Percentiles rank a stretch among this genome's conserved stretches.
phyloP scores from a whole-genome alignment of 2,113 vertebrate genomes.

The Paracanthobrama guichenoti region DNA sequence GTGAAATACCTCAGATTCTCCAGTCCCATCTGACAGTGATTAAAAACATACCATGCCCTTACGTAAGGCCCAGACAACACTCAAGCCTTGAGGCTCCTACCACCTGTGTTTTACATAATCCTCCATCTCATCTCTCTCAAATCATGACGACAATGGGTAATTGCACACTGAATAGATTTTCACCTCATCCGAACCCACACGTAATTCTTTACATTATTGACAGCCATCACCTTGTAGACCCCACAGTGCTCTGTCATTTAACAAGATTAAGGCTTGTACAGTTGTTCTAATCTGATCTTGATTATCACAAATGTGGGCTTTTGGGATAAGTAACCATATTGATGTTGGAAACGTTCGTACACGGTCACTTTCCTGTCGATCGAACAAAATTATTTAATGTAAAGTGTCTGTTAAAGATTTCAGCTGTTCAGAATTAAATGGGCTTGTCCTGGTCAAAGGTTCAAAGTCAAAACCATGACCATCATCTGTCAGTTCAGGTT shows the following conservation, averaged over 20 bases:
- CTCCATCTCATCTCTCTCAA: not conserved
- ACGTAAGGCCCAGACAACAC: conserved; percentile 46
- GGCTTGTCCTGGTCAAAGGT: not conserved
- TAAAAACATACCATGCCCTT: conserved; percentile 51
- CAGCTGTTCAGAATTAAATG: conserved; percentile 19
- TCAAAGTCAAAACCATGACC: conserved; percentile 36
- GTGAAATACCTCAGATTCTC: conserved; percentile 50
- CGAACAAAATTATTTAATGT: conserved; percentile 28
- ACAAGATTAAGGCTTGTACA: not conserved
- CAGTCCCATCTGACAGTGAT: conserved; percentile 52
- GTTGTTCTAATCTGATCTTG: conserved; percentile 48
- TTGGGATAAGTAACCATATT: conserved; percentile 46
- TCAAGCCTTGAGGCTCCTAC: conserved; percentile 22
- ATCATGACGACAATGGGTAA: conserved; percentile 9
- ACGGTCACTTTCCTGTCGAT: conserved; percentile 23
- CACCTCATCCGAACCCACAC: not conserved
- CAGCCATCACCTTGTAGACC: conserved; percentile 31
- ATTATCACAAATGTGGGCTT: conserved; percentile 45
- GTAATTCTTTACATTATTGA: not conserved
- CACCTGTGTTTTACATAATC: conserved; percentile 41
- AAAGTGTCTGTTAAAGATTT: conserved; percentile 34
- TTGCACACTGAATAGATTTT: not conserved
- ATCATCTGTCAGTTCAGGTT: conserved; percentile 22
- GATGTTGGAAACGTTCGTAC: conserved; percentile 50
- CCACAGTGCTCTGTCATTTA: conserved; percentile 28